A percentile compares a stretch with the other conserved stretches of the same genome.
These are phyloP conservation scores for Oreotrochilus melanogaster DNA, from an alignment of 2,113 vertebrate species.

Conservation along the genomic window DNA sequence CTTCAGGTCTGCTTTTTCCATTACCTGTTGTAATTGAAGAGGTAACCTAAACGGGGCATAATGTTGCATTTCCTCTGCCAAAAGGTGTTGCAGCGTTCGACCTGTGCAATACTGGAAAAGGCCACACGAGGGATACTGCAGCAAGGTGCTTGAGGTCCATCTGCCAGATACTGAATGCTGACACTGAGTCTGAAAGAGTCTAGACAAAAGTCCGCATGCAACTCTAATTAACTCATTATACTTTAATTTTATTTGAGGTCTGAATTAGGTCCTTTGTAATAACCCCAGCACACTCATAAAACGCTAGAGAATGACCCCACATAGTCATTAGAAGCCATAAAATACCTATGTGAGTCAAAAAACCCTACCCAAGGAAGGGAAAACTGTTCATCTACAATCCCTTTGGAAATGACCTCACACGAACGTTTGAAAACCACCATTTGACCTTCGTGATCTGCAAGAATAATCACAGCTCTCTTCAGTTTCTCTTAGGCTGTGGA, in stretches of 20 bases:
- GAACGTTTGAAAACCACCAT: neutral
- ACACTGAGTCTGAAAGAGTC: neutral
- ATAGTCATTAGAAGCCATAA: neutral
- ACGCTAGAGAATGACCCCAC: neutral
- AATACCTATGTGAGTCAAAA: neutral
- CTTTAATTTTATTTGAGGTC: neutral
- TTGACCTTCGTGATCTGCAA: neutral
- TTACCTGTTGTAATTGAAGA: neutral
- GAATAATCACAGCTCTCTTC: neutral
- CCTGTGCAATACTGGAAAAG: neutral
- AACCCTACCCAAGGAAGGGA: neutral
- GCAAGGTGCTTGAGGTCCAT: accelerated
- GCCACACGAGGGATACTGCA: neutral
- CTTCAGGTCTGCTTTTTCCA: neutral
- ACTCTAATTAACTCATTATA: neutral
- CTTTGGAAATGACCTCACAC: neutral
- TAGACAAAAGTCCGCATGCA: neutral
- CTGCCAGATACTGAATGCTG: neutral
- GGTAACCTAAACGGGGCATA: neutral
- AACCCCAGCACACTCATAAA: neutral
- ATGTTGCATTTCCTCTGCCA: neutral
- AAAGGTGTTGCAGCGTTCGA: neutral
- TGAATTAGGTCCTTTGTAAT: neutral
- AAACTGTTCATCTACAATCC: neutral
- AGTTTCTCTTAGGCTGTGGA: neutral